A percentile compares a stretch with the other conserved stretches of the same genome.
These are phyloP conservation scores for Wasmannia auropunctata DNA, from an alignment of 1,140 invertebrate species.

Conservation along the genomic window DNA sequence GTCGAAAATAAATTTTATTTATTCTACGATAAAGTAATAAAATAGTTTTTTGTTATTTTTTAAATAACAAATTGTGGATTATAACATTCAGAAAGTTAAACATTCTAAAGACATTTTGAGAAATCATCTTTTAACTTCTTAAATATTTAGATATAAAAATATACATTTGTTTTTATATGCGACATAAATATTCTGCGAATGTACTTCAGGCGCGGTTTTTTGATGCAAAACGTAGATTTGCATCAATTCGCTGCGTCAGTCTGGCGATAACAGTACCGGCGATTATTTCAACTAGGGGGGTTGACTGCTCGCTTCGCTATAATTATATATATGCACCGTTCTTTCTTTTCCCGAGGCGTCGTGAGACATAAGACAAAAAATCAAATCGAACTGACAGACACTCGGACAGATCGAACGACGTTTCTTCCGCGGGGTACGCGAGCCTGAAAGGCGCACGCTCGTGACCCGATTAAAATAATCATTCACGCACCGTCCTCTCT, in stretches of 20 bases:
- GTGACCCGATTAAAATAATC: slow-evolving; percentile 10
- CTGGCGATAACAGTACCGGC: slow-evolving; percentile 74
- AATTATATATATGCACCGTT: slow-evolving; percentile 65
- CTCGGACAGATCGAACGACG: neutral
- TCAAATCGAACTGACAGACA: no score
- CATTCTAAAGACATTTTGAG: neutral
- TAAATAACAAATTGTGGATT: neutral
- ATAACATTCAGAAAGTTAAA: neutral
- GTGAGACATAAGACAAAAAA: slow-evolving; percentile 22
- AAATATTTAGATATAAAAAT: neutral
- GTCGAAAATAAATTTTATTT: neutral
- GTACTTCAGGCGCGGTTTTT: neutral
- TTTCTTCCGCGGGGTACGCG: neutral
- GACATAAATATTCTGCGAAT: neutral
- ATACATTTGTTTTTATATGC: neutral
- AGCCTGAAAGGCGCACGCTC: neutral
- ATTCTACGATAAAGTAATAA: neutral
- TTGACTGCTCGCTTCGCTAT: slow-evolving; percentile 57
- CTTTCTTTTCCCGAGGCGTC: slow-evolving; percentile 3
- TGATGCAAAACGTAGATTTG: neutral
- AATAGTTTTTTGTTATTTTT: neutral
- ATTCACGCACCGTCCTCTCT: neutral
- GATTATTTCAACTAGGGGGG: slow-evolving; percentile 78
- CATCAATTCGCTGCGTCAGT: neutral
- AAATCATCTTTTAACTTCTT: neutral